Evolutionary conservation across 1,140 invertebrate species (phyloP).

Genomic region (Drosophila lacertosa): DNA sequence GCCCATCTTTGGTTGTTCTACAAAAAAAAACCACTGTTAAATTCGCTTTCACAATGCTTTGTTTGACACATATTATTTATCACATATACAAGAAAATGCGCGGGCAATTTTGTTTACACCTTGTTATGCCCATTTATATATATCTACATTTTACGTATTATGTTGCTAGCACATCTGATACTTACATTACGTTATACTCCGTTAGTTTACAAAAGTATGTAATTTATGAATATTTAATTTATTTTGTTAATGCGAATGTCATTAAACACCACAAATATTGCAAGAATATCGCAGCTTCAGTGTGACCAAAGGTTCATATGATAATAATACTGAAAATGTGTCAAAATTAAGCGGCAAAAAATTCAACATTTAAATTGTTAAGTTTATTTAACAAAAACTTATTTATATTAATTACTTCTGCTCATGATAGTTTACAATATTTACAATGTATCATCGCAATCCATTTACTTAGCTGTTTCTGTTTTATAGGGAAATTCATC

Average conservation of each 20-base stretch:
- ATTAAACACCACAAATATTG: neutral
- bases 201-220: neutral
- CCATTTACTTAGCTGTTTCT: neutral
- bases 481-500: constrained; percentile 22
- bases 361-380: neutral
- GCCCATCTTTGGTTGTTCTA: constrained; percentile 10
- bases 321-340: neutral
- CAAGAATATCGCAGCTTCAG: neutral
- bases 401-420: constrained; percentile 2
- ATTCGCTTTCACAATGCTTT: neutral
- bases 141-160: neutral
- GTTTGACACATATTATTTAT: neutral
- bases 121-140: neutral
- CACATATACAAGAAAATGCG: constrained; percentile 8
- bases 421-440: neutral
- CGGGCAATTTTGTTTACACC: constrained; percentile 20
- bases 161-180: neutral
- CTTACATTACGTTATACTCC: neutral
- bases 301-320: constrained; percentile 7
- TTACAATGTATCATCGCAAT: neutral
- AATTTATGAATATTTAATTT: neutral
- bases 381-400: neutral
- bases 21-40: neutral
- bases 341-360: neutral
- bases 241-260: neutral